Conservation (phyloP, 92 coral and sea anemone species). For the Nematostella vectensis region DNA sequence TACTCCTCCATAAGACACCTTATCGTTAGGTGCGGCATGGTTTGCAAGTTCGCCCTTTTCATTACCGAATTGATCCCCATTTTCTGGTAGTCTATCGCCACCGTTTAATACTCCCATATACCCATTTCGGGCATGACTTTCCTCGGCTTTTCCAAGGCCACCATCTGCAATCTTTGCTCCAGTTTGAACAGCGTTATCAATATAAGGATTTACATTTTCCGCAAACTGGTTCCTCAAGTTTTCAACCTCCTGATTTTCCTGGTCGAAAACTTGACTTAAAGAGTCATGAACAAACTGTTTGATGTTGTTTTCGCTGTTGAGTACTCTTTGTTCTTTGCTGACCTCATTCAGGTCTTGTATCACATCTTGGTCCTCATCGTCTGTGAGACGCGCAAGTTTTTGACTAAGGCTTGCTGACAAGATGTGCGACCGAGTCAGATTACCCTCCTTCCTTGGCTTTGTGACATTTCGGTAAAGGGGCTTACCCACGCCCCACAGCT, state of each 20-base stretch:
- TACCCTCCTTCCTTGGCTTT: slow-evolving; percentile 6
- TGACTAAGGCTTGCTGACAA: neutral
- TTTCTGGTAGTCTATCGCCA: neutral
- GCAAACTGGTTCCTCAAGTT: slow-evolving; percentile 12
- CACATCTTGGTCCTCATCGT: slow-evolving; percentile 8
- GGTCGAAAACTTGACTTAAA: slow-evolving; percentile 28
- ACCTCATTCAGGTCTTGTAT: slow-evolving; percentile 21
- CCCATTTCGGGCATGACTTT: neutral
- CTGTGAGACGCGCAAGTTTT: slow-evolving; percentile 1
- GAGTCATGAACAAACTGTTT: slow-evolving; percentile 39
- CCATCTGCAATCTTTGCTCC: neutral
- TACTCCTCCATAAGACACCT: no score
- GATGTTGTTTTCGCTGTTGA: slow-evolving; percentile 33
- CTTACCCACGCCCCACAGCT: slow-evolving; percentile 19
- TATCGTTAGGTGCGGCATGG: no score
- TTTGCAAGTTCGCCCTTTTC: no score
- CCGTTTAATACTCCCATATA: no score
- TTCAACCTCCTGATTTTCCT: slow-evolving; percentile 41
- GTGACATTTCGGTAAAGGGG: slow-evolving; percentile 21
- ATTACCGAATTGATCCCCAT: no score
- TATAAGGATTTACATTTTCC: slow-evolving; percentile 15
- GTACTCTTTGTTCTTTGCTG: slow-evolving; percentile 27
- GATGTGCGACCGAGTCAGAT: slow-evolving; percentile 1
- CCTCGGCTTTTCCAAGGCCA: neutral
- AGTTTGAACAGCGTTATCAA: neutral